Conservation (phyloP, 2,113 vertebrate species). For the Turdus rufiventris region DNA sequence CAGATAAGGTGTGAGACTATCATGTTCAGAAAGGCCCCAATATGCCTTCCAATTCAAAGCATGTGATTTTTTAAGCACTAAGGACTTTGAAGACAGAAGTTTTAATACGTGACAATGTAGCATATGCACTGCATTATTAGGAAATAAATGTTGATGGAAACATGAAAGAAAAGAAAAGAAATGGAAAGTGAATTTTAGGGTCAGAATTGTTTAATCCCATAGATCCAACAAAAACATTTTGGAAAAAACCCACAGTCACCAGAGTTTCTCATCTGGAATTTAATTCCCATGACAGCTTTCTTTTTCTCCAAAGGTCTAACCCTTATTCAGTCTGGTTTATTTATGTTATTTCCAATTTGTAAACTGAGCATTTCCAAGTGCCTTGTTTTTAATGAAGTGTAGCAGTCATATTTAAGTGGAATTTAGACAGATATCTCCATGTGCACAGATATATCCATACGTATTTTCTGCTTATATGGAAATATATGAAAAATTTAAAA, state of each 20-base stretch:
- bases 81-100: not conserved
- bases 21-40: not conserved
- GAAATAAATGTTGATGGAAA: not conserved
- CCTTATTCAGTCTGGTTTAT: not conserved
- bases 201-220: not conserved
- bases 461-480: not conserved
- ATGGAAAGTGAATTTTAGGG: not conserved
- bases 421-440: not conserved
- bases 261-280: not conserved
- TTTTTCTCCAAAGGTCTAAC: not conserved
- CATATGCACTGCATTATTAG: not conserved
- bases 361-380: slow-evolving; percentile 3
- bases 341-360: not conserved
- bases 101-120: not conserved
- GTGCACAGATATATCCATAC: not conserved
- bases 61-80: not conserved
- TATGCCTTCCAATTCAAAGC: not conserved
- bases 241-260: not conserved
- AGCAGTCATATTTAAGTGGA: slow-evolving; percentile 30
- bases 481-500: not conserved
- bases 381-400: slow-evolving; percentile 48
- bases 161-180: not conserved
- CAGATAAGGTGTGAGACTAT: not conserved
- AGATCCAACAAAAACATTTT: not conserved
- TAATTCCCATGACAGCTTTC: not conserved